Base-by-base conservation (phyloP, 35 echinoderm and acorn worm species). In the Ptychodera flava region DNA sequence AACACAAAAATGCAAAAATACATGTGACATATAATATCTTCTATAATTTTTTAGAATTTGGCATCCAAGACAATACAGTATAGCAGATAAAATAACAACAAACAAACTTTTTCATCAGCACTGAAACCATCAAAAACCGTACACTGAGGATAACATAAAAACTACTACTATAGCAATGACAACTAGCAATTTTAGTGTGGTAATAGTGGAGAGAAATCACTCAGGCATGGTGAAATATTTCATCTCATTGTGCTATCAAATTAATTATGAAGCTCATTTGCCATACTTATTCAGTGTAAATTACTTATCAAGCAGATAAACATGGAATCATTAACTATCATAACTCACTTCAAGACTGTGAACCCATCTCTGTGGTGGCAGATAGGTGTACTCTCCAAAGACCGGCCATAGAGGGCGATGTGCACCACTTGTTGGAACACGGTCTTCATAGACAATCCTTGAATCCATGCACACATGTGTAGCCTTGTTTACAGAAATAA, bases 351-450 rank as follows among this genome's bases (percentile, higher is more conserved):
- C 92, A 16, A 94, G 35, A 36, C 88, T 94, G 53, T 94, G 92
- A 76, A 94, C 37, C 92, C 92, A 94, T 86, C 92, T 90, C 77
- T 94, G 92, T 79, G 78, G 77, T n/a, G 92, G 92, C 1, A 94
- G 92, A 75, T 94, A 94, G 22, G 22, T 27, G 75, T 94, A 94
- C 77, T 94, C 92, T 38, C 92, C 92, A 78, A 87, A 94, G 77
- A 88, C 88, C 29, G 92, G 79, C 92, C 92, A 94, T 77, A 94
- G 85, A 15, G 92, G 92, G 85, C 92, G 88, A 33, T 94, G 92
- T 81, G 80, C 80, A 85, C 92, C 92, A 77, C 81, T 90, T 0
- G 88, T 94, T 15, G 92, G 92, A 32, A 94, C 78, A 0, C 33
- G 31, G 22, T 90, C 80, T 31, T 90, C 52, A 34, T 94, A 94